Percentiles rank a stretch among this genome's conserved stretches.
Evolutionary conservation across 2,113 vertebrate genomes (phyloP).

Genomic region (Kobus ellipsiprymnus): DNA sequence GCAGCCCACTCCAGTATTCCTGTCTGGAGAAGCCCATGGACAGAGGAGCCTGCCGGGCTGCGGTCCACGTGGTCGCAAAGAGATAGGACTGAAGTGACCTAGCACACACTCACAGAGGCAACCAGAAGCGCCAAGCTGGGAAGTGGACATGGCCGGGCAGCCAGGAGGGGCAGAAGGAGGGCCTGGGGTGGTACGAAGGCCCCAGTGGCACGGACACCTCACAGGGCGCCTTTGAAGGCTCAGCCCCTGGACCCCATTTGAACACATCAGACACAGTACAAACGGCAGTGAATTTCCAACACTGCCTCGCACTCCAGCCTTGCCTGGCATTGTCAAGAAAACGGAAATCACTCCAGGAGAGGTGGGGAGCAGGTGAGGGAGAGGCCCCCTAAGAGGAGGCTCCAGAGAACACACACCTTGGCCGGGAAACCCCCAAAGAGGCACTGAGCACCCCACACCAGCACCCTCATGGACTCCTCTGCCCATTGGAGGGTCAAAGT

Average conservation of each 20-base stretch:
- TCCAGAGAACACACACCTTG: accelerated
- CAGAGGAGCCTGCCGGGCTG: neutral
- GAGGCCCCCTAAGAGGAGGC: neutral
- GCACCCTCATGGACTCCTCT: accelerated
- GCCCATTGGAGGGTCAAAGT: accelerated
- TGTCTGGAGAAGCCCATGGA: neutral
- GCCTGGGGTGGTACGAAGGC: accelerated
- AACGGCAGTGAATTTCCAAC: accelerated
- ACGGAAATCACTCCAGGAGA: accelerated
- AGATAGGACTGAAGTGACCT: neutral
- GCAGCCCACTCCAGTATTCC: neutral
- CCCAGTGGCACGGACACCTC: accelerated
- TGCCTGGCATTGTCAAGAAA: neutral
- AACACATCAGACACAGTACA: accelerated
- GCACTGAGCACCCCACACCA: accelerated
- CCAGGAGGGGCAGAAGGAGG: neutral
- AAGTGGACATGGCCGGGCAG: neutral
- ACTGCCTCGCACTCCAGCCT: neutral
- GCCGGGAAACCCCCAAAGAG: accelerated
- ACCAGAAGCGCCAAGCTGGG: accelerated
- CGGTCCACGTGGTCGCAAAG: neutral
- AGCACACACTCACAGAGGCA: neutral
- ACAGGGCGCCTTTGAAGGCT: accelerated
- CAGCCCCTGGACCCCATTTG: neutral
- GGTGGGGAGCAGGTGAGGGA: neutral